Base-by-base conservation (phyloP, 1,140 invertebrate species). In the Eumaeus atala region DNA sequence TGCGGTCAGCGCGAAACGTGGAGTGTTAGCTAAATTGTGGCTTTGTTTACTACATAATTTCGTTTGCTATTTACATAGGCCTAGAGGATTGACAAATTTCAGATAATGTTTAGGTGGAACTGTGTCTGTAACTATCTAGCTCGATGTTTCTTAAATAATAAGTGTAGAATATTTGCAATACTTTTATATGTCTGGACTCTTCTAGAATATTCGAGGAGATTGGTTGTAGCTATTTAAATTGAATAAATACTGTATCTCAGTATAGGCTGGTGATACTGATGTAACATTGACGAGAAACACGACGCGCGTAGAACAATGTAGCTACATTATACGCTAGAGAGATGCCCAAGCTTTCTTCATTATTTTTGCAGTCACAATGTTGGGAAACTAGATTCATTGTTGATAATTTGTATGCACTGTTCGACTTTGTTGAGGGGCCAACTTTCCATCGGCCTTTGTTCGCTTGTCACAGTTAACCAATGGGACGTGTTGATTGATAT, bases 361-460 rank as follows among this genome's bases (percentile, higher is more conserved):
- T 70, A 57, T 58, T 71, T 70, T 67, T 67, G 65, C 60, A 62
- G 62, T 61, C 53, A 59, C 60, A 57, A 58, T 54, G 48, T 65
- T 67, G 59, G 59, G 50, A 65, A 63, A 66, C 62, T 62, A 53
- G 70, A 70, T 70, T 66, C 68, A 75, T 84, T 79, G 77, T 74
- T 61, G 64, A 64, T 67, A 58, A 77, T 84, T 83, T 77, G 76
- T 86, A 86, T 86, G 79, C 83, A 72, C 64, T 51, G 61, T 61
- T 56, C 64, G 67, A 37, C 17, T 61, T 64, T 56, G 59, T 59
- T 62, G 52, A 50, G 48, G 51, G 59, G 67, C 59, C 67, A 70
- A 82, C 83, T 86, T 86, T 85, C 82, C 78, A 82, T 65, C 58
- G 71, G 72, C 72, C 74, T 82, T 83, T 82, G 77, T 79, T 62